A percentile compares a stretch with the other conserved stretches of the same genome.
Evolutionary conservation across 2,888 invertebrate genomes (phyloP).

Genomic region (Mythimna pallens): DNA sequence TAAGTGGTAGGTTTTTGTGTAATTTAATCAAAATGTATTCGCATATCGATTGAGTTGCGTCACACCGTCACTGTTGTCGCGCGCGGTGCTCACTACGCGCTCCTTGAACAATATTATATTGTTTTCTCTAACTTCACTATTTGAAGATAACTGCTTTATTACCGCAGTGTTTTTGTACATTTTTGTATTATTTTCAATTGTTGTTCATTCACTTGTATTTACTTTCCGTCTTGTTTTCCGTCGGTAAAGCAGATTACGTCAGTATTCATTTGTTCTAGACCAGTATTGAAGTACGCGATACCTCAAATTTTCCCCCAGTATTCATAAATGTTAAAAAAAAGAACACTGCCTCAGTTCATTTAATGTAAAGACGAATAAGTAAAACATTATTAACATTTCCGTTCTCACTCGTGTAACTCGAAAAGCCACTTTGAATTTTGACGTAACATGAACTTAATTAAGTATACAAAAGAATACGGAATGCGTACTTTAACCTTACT

Average conservation of each 20-base stretch:
- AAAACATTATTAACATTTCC: constrained; percentile 39
- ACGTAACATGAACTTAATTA: constrained; percentile 48
- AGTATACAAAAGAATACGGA: constrained; percentile 27
- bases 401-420: constrained; percentile 38
- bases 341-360: neutral
- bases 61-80: constrained; percentile 66
- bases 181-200: constrained; percentile 21
- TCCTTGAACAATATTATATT: constrained; percentile 56
- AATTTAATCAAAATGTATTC: constrained; percentile 64
- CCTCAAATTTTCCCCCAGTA: neutral
- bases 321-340: constrained; percentile 13
- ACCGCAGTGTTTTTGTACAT: constrained; percentile 17
- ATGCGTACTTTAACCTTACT: constrained; percentile 20
- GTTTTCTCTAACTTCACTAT: constrained; percentile 41
- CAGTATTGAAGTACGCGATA: neutral
- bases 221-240: constrained; percentile 11
- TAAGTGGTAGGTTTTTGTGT: constrained; percentile 61
- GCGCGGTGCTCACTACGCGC: constrained; percentile 20
- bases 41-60: constrained; percentile 65
- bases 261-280: neutral
- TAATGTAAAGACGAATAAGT: constrained; percentile 11
- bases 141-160: constrained; percentile 34
- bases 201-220: constrained; percentile 26
- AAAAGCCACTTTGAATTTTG: constrained; percentile 39
- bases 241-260: neutral